These are phyloP conservation scores for Goniozus legneri DNA, from an alignment of 1,140 invertebrate genomes.

Conservation along the genomic window DNA sequence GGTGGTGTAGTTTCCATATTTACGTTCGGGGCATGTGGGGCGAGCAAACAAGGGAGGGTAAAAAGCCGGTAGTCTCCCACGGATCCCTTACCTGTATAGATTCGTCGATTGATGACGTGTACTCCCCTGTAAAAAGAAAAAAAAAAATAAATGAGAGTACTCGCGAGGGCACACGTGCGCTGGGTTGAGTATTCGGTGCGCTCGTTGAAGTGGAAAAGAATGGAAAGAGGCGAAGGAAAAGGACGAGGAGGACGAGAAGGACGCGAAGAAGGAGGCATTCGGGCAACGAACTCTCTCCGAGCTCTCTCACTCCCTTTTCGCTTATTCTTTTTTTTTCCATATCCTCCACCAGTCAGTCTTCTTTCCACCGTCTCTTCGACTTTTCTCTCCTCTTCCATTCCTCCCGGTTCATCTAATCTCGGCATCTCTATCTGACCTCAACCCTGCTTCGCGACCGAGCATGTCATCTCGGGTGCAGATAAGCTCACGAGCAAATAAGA, in stretches of 20 bases:
- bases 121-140: conserved; percentile 16
- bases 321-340: not conserved
- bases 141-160: no score
- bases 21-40: not conserved
- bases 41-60: conserved; percentile 1
- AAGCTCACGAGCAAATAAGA: conserved; percentile 13
- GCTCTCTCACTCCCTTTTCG: not conserved
- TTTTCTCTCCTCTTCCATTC: no score
- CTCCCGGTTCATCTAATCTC: conserved; percentile 14
- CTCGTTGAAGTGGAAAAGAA: conserved; percentile 24
- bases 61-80: not conserved
- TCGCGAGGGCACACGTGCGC: no score
- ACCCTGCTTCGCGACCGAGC: conserved; percentile 4
- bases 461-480: conserved; percentile 16
- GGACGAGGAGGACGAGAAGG: conserved; percentile 18
- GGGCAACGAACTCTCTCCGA: conserved; percentile 25
- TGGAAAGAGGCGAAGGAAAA: conserved; percentile 13
- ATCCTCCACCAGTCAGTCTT: not conserved
- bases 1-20: no score
- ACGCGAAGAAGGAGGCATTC: conserved; percentile 26
- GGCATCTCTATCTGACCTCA: conserved; percentile 12
- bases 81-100: conserved; percentile 17
- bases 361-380: not conserved
- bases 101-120: conserved; percentile 27
- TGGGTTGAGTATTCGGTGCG: no score